Evolutionary conservation across 2,888 invertebrate species (phyloP), one percentile per base, ranked within the genome.

Genomic region (Drosophila formosana): DNA sequence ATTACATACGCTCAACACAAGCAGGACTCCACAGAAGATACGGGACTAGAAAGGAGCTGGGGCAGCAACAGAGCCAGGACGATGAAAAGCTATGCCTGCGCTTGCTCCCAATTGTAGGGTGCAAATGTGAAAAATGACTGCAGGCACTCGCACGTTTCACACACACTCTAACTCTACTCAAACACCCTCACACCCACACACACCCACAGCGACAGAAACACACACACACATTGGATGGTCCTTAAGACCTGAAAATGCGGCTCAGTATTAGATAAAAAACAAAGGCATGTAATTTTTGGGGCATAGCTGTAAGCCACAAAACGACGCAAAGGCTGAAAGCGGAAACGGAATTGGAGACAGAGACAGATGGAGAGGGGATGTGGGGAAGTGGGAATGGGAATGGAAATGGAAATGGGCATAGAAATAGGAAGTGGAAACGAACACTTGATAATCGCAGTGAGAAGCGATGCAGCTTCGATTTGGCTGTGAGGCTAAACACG

Each of bases 261-360:
- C 66, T 46, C 46, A 71, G 80, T 73, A 83, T 81, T 86, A 79
- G 86, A 83, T 82, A 85, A 82, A 81, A 88, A 88, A 75, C 76
- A 80, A 84, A 83, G 78, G 85, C 82, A 72, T 84, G 82, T 84
- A 79, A 87, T 79, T 80, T 83, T 82, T 65, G 71, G 65, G 58
- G 71, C 74, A 65, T 57, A 61, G 81, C 84, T 83, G 45, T 79
- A 77, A 79, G 87, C 84, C 82, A 65, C 87, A 79, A 70, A 79
- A 86, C 72, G 81, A 74, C 7, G 72, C 63, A 26, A 13, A 60
- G 62, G 52, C 52, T 70, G 73, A 65, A 63, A 67, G 62, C 63
- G 67, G 65, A 74, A 70, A 43, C 63, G 69, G 46, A 57, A 28
- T 26, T 13, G 39, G 39, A 37, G 13, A 11, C 18, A 1, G 18